Evolutionary conservation across 1,140 invertebrate species (phyloP), one percentile per base, ranked within the genome.

Genomic region (Drosophila pseudoananassae): DNA sequence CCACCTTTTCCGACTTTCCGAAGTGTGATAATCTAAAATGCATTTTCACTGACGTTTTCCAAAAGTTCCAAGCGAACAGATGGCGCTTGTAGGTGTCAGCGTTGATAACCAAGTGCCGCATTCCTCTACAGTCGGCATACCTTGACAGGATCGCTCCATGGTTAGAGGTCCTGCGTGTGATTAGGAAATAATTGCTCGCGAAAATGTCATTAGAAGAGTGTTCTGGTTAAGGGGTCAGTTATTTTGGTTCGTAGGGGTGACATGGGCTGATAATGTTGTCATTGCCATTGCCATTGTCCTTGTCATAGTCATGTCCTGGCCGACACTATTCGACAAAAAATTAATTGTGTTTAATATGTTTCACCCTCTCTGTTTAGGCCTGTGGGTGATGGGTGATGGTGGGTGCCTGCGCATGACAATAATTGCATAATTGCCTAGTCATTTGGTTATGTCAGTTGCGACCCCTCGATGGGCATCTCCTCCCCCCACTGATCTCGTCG

Each of bases 391-490:
- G 25, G 25, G 25, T 27, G 25, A 5, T 15, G 5, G 45, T 33
- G 17, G 45, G 36, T 81, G 71, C 45, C 63, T 72, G 78, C 78
- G 69, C 74, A 74, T 87, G 64, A 82, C 76, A 52, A 78, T 87
- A 85, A 87, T 85, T 85, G 81, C 78, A 82, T 85, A 85, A 85
- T 87, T 85, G 68, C 81, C 74, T 55, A 75, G 81, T 78, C 78
- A 87, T 87, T 85, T 85, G 75, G 74, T 23, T 55, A 49, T 64
- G 82, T 70, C 78, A 85, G 70, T 78, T 87, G 82, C 82, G 69
- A 25, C 61, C 78, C 79, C 74, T 68, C 45, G 20, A 23, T 5
- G 2, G 31, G 23, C 45, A 69, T 55, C 49, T 51, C 61, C 43
- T 49, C 60, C 56, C 27, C 8, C 15, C 29, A 43, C 43, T 36